These are phyloP conservation scores for Centropus unirufus DNA, from an alignment of 2,113 vertebrate species.

Conservation along the genomic window DNA sequence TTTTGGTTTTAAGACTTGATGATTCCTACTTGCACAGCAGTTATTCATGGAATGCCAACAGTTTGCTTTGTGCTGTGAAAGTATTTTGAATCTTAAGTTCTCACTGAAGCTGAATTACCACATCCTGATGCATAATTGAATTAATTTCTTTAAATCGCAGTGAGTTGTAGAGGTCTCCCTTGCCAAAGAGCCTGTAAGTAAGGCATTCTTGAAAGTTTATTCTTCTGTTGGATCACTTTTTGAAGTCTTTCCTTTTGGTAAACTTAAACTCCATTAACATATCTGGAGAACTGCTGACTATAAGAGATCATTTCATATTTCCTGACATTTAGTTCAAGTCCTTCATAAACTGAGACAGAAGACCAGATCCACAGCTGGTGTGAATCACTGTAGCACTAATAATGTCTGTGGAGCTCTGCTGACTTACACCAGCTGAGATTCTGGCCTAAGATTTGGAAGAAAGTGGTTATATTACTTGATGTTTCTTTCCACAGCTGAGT, in stretches of 20 bases:
- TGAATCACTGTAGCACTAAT: constrained; percentile 60
- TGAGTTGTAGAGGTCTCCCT: not conserved
- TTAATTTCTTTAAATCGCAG: constrained; percentile 47
- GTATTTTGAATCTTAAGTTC: not conserved
- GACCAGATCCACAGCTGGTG: constrained; percentile 52
- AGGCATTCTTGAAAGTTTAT: constrained; percentile 51
- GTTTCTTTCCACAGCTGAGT: constrained; percentile 46
- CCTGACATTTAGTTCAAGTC: constrained; percentile 51
- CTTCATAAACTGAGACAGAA: constrained; percentile 43
- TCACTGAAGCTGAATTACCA: not conserved
- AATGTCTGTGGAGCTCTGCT: constrained; percentile 45
- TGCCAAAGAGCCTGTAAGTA: constrained; percentile 27
- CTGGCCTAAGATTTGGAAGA: constrained; percentile 36
- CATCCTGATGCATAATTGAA: not conserved
- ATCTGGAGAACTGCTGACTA: constrained; percentile 64
- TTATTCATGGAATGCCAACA: not conserved
- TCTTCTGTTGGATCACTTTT: constrained; percentile 42
- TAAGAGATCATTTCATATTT: constrained; percentile 65
- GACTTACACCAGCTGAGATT: constrained; percentile 55
- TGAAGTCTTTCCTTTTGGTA: constrained; percentile 59
- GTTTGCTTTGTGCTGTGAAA: not conserved
- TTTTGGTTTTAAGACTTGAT: not conserved
- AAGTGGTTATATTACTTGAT: constrained; percentile 23
- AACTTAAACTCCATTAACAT: constrained; percentile 65
- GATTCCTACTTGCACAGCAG: not conserved